These are phyloP conservation scores for Pelodiscus sinensis DNA, from an alignment of 2,113 vertebrate species.

Conservation along the genomic window DNA sequence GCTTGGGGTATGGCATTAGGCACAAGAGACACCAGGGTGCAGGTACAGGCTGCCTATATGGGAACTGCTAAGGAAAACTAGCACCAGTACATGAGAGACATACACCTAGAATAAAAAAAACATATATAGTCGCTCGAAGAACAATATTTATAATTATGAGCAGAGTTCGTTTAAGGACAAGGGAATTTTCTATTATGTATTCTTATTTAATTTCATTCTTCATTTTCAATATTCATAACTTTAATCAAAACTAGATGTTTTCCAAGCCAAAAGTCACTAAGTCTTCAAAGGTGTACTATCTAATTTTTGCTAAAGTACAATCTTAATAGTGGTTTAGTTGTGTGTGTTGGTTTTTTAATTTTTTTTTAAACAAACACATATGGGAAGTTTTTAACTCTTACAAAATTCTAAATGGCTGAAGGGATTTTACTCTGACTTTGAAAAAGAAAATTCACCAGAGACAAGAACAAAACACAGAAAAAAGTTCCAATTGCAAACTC, in stretches of 20 bases:
- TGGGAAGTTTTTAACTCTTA: not conserved
- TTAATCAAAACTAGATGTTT: not conserved
- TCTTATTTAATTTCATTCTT: not conserved
- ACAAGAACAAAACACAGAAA: not conserved
- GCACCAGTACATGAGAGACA: not conserved
- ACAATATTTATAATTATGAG: not conserved
- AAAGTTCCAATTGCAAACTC: not conserved
- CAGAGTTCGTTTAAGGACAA: not conserved
- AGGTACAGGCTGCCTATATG: not conserved
- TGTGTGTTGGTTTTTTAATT: not conserved
- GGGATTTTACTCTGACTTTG: not conserved
- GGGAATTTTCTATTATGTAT: not conserved
- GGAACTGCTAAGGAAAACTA: not conserved
- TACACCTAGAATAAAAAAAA: not conserved
- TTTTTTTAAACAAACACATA: not conserved
- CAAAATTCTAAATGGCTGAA: not conserved
- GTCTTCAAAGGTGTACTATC: not conserved
- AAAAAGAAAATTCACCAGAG: not conserved
- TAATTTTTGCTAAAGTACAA: not conserved
- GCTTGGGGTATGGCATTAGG: not conserved
- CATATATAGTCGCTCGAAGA: not conserved
- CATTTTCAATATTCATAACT: not conserved
- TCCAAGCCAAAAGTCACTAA: not conserved
- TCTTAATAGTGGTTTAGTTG: not conserved
- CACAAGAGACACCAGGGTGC: not conserved